Base-by-base conservation (phyloP, 1,140 invertebrate species). In the Drosophila sechellia region DNA sequence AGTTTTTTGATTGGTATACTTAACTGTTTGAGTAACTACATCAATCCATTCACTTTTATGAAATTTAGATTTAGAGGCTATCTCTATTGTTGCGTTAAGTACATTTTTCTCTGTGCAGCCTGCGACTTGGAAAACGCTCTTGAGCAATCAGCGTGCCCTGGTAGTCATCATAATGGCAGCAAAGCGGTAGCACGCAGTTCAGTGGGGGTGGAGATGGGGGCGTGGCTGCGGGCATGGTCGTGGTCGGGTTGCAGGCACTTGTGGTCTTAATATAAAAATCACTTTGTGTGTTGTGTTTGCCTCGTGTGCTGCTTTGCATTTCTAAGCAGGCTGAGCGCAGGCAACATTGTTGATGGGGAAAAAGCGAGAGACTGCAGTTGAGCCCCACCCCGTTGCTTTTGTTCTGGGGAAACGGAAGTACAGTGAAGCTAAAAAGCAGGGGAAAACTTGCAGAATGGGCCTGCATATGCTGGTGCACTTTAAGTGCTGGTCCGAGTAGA, bases 221-320 rank as follows among this genome's bases (percentile, higher is more conserved):
- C 10, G 10, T 13, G 45, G 37, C 34, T 53, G 54, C 25, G 39
- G 50, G 39, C 27, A n/a, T 52, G 73, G 73, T 37, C 65, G 63
- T 69, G 64, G 70, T 72, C 66, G 45, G 60, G 61, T 40, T 65
- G 57, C 68, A 81, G 77, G 77, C 79, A 89, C 84, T 89, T 89
- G 84, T 79, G 85, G 84, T 84, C 84, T 89, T 89, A 89, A 89
- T 89, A 89, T 89, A 89, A 89, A 89, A 89, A 89, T 89, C 84
- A 89, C 84, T 89, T 89, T 89, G 84, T 89, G 84, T 87, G 83
- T 87, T 86, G 83, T 77, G 83, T 87, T 87, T 86, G 79, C 79
- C 75, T 64, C 79, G 81, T 63, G 65, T 55, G 77, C 84, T 89
- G 84, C 79, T 89, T 89, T 89, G 84, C 84, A 89, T 89, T 89